Conservation (phyloP, 2,113 vertebrate species). For the Hiodon tergisus region DNA sequence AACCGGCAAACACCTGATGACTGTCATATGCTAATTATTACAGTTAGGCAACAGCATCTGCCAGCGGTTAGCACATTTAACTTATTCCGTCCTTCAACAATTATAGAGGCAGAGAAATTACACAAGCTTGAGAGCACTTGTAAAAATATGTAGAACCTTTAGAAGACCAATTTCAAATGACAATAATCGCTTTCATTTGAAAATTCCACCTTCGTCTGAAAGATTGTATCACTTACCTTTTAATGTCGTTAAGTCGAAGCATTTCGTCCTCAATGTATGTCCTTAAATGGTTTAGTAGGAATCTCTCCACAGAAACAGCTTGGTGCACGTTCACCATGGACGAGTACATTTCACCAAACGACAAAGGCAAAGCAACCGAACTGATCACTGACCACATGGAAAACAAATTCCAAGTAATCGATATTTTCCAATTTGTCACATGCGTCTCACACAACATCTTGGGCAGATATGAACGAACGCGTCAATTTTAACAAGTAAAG, state of each 20-base stretch:
- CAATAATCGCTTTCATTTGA: not conserved
- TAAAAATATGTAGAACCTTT: not conserved
- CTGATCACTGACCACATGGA: constrained; percentile 20
- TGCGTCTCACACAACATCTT: not conserved
- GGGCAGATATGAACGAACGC: no score
- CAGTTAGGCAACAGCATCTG: no score
- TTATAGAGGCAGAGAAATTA: not conserved
- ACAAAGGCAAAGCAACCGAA: constrained; percentile 15
- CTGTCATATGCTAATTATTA: no score
- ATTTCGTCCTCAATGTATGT: constrained; percentile 60
- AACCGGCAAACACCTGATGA: no score
- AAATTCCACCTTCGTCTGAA: not conserved
- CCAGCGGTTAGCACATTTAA: no score
- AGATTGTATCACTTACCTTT: constrained; percentile 50
- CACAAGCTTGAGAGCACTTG: not conserved
- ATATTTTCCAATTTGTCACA: constrained; percentile 30
- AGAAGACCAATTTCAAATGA: not conserved
- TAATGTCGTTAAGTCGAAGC: constrained; percentile 59
- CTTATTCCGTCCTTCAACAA: no score
- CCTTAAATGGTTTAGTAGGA: constrained; percentile 52
- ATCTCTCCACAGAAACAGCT: constrained; percentile 55
- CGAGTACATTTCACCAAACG: constrained; percentile 53
- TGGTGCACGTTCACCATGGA: constrained; percentile 62
- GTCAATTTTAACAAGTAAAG: no score
- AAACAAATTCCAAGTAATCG: constrained; percentile 5